Evolutionary conservation across 2,888 invertebrate genomes (phyloP).

Genomic region (Agrotis exclamationis): DNA sequence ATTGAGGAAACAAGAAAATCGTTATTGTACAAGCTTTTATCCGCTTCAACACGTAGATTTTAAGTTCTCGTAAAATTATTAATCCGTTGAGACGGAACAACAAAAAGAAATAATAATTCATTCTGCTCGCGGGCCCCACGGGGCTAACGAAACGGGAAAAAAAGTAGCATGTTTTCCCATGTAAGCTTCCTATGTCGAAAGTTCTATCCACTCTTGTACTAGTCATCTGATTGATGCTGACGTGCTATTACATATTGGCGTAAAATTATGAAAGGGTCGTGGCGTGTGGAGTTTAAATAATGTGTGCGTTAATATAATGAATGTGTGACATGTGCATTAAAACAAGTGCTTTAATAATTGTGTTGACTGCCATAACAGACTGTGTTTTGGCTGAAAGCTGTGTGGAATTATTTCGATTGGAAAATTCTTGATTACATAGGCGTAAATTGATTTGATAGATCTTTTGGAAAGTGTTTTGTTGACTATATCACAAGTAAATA

Average conservation of each 20-base stretch:
- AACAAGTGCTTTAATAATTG: slow-evolving; percentile 33
- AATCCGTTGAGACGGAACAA: slow-evolving; percentile 60
- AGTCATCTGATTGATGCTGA: slow-evolving; percentile 17
- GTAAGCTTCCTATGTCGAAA: slow-evolving; percentile 40
- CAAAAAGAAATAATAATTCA: slow-evolving; percentile 62
- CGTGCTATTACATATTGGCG: slow-evolving; percentile 11
- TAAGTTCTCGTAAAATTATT: slow-evolving; percentile 61
- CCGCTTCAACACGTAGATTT: slow-evolving; percentile 50
- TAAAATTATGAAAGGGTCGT: slow-evolving; percentile 27
- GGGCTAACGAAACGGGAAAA: slow-evolving; percentile 54
- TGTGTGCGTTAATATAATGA: slow-evolving; percentile 29
- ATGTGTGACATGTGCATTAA: slow-evolving; percentile 43
- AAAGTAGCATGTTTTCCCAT: slow-evolving; percentile 44
- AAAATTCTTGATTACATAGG: background rate
- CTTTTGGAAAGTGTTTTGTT: background rate
- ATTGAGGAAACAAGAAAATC: slow-evolving; percentile 7
- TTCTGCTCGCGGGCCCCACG: slow-evolving; percentile 41
- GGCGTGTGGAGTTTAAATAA: slow-evolving; percentile 46
- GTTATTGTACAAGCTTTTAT: slow-evolving; percentile 47
- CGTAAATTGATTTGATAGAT: background rate
- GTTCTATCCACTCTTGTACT: slow-evolving; percentile 21
- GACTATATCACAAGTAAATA: background rate
- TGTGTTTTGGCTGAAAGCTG: slow-evolving; percentile 13
- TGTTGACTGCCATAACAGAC: slow-evolving; percentile 22
- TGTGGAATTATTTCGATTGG: background rate